These are phyloP conservation scores for Megathymus violae DNA, from an alignment of 1,140 invertebrate species.

Conservation along the genomic window DNA sequence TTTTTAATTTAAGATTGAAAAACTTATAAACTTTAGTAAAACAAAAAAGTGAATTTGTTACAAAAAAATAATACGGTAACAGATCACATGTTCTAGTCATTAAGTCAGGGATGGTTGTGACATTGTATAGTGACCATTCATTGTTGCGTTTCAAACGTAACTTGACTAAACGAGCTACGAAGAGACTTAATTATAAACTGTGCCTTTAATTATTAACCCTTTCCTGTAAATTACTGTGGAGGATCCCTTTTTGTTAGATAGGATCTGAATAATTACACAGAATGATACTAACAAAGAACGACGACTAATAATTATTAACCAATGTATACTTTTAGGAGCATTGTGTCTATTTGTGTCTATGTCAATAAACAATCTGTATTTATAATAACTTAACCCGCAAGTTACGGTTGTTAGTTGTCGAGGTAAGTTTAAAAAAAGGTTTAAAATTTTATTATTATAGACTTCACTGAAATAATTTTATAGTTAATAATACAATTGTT, in stretches of 20 bases:
- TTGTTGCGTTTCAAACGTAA: conserved; percentile 20
- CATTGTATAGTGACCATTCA: conserved; percentile 25
- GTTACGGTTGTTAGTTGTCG: too few species aligned
- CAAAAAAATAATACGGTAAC: too few species aligned
- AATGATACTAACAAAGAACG: conserved; percentile 31
- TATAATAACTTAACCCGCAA: too few species aligned
- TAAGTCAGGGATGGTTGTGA: conserved; percentile 3
- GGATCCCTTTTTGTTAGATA: conserved; percentile 49
- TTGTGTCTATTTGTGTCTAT: too few species aligned
- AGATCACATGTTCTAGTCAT: too few species aligned
- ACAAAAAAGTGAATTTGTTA: too few species aligned
- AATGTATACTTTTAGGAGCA: conserved; percentile 23
- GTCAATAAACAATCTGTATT: conserved; percentile 25
- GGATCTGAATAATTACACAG: conserved; percentile 44
- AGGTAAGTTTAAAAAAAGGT: too few species aligned
- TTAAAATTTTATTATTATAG: too few species aligned
- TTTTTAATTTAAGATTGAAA: too few species aligned
- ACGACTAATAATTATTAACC: conserved; percentile 8
- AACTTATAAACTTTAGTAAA: too few species aligned
- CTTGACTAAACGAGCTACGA: conserved; percentile 32
- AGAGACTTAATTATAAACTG: conserved; percentile 47
- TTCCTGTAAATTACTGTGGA: conserved; percentile 40
- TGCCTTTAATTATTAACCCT: conserved; percentile 53
- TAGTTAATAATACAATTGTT: too few species aligned
- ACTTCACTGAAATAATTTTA: too few species aligned